These are phyloP conservation scores for Drosophila lowei DNA, from an alignment of 1,140 invertebrate species.

Conservation along the genomic window DNA sequence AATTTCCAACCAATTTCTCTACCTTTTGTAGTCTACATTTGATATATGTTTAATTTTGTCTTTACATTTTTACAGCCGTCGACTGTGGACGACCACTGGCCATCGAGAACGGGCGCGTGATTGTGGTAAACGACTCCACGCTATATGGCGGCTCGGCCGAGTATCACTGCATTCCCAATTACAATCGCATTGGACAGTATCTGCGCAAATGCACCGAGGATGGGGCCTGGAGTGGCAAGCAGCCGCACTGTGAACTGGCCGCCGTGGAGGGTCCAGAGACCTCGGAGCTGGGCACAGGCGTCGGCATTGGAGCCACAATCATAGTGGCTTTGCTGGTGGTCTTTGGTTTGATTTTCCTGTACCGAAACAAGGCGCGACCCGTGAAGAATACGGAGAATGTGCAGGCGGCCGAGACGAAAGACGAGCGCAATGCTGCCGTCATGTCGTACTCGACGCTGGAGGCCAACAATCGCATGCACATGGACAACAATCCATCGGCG, in stretches of 20 bases:
- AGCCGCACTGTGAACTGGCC: conserved; percentile 88
- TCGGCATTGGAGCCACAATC: conserved; percentile 91
- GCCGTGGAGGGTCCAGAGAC: conserved; percentile 88
- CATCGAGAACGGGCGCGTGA: conserved; percentile 93
- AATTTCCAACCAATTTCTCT: neutral
- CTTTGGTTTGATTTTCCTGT: conserved; percentile 89
- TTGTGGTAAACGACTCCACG: conserved; percentile 92
- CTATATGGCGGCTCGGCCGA: conserved; percentile 91
- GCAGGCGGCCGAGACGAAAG: conserved; percentile 91
- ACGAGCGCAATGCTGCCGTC: conserved; percentile 92
- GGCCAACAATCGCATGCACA: conserved; percentile 73
- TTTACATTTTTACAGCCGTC: conserved; percentile 84
- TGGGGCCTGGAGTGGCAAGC: conserved; percentile 92
- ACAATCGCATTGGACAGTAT: conserved; percentile 91
- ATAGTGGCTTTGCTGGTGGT: conserved; percentile 90
- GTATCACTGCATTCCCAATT: conserved; percentile 94
- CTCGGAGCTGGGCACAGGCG: conserved; percentile 88
- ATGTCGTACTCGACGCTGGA: conserved; percentile 90
- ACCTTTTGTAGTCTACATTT: no score
- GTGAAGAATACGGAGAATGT: conserved; percentile 95
- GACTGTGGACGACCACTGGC: conserved; percentile 91
- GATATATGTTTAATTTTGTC: neutral
- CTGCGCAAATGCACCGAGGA: conserved; percentile 92
- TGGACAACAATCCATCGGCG: conserved; percentile 73
- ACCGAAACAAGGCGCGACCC: conserved; percentile 89